These are phyloP conservation scores for Gryon sp. DNA, from an alignment of 1,140 invertebrate genomes.

Conservation along the genomic window DNA sequence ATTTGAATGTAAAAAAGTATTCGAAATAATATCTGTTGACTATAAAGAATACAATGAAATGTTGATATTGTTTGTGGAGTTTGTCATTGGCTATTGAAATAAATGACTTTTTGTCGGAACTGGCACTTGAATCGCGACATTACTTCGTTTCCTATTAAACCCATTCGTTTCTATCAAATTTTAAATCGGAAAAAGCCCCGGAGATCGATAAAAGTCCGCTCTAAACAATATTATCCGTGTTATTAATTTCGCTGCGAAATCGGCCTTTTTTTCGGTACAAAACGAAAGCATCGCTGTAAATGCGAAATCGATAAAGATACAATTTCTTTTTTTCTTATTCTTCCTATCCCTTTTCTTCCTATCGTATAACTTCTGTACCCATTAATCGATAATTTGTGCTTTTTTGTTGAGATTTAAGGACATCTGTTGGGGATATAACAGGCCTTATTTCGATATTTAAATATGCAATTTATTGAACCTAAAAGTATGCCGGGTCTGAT, in stretches of 20 bases:
- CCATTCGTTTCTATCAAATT: conserved; percentile 46
- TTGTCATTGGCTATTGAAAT: conserved; percentile 2
- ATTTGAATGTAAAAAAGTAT: too few species aligned
- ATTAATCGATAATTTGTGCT: too few species aligned
- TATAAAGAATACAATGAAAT: conserved; percentile 7
- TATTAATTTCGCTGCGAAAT: conserved; percentile 27
- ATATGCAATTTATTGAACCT: too few species aligned
- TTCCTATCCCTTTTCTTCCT: too few species aligned
- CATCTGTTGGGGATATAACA: too few species aligned
- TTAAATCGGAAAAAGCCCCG: conserved; percentile 16
- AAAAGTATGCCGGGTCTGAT: too few species aligned
- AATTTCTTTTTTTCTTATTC: conserved; percentile 6
- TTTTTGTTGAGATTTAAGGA: too few species aligned
- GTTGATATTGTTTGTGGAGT: not conserved
- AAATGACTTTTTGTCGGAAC: conserved; percentile 21
- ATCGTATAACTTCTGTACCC: too few species aligned
- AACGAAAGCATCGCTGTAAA: conserved; percentile 11
- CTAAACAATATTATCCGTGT: conserved; percentile 37
- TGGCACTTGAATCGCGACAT: conserved; percentile 22
- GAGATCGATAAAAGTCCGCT: conserved; percentile 31
- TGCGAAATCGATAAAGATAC: conserved; percentile 28
- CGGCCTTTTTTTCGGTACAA: conserved; percentile 12
- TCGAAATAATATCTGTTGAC: too few species aligned
- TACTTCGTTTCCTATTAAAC: conserved; percentile 48
- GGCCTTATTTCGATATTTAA: too few species aligned